phyloP scores from a whole-genome alignment of 2,113 vertebrate species.

The Geococcyx californianus region DNA sequence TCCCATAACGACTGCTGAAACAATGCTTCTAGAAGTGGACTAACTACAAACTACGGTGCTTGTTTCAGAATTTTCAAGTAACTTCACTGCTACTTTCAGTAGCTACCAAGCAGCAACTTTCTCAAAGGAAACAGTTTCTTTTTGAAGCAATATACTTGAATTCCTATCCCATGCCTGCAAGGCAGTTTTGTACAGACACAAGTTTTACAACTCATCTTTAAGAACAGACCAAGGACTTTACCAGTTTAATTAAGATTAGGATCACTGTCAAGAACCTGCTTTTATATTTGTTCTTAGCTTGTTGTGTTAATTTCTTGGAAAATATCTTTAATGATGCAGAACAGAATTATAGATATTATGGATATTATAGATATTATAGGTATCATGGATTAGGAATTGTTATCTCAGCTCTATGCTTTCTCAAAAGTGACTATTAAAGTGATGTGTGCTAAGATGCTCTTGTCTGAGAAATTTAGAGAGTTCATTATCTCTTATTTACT shows the following conservation, averaged over 20 bases:
- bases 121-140: background rate
- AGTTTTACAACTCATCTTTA: background rate
- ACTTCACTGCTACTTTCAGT: background rate
- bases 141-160: background rate
- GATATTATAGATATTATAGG: background rate
- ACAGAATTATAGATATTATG: background rate
- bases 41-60: background rate
- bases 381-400: background rate
- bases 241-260: background rate
- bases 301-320: background rate
- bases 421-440: background rate
- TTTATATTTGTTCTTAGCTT: background rate
- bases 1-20: background rate
- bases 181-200: background rate
- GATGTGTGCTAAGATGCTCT: fast-evolving
- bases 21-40: background rate
- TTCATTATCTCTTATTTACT: background rate
- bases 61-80: background rate
- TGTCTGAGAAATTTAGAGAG: background rate
- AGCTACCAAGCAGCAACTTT: background rate
- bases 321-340: background rate
- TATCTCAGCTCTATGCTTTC: background rate
- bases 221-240: background rate
- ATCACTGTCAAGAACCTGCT: background rate
- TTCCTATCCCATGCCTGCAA: background rate